These are phyloP conservation scores for Tamias sibiricus DNA, from an alignment of 2,113 vertebrate species.

Conservation along the genomic window DNA sequence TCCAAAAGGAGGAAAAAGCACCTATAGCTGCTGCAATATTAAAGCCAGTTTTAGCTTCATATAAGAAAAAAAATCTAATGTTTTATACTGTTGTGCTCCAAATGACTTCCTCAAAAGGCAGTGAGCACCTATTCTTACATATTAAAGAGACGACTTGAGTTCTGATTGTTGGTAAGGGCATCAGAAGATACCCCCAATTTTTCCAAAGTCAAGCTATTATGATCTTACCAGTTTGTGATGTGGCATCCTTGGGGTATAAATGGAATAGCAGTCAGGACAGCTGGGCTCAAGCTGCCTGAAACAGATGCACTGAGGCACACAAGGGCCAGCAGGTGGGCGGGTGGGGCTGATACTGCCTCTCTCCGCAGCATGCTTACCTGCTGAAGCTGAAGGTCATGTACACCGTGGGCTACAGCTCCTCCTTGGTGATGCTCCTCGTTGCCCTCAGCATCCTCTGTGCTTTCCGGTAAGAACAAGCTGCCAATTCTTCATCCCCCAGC, in stretches of 20 bases:
- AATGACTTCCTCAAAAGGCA: not conserved
- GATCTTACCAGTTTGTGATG: not conserved
- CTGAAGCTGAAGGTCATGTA: constrained; percentile 95
- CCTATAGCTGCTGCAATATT: not conserved
- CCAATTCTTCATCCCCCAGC: not conserved
- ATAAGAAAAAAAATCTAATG: not conserved
- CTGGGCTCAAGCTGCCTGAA: not conserved
- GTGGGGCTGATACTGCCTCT: constrained; percentile 57
- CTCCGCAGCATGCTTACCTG: constrained; percentile 89
- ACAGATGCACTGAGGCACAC: not conserved
- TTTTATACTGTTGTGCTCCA: not conserved
- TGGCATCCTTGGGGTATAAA: not conserved
- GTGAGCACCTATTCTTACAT: not conserved
- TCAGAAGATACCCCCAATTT: not conserved
- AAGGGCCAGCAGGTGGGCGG: not conserved
- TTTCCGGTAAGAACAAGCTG: constrained; percentile 89
- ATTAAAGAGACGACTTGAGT: not conserved
- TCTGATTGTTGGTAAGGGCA: not conserved
- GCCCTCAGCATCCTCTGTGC: constrained; percentile 91
- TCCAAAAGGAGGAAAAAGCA: not conserved
- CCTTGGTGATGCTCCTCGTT: constrained; percentile 89
- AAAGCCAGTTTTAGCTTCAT: not conserved
- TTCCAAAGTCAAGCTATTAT: not conserved
- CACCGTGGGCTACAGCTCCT: constrained; percentile 92
- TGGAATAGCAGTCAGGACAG: not conserved